A percentile compares a stretch with the other conserved stretches of the same genome.
These are phyloP conservation scores for Syngnathus typhle DNA, from an alignment of 2,113 vertebrate species.

Conservation along the genomic window DNA sequence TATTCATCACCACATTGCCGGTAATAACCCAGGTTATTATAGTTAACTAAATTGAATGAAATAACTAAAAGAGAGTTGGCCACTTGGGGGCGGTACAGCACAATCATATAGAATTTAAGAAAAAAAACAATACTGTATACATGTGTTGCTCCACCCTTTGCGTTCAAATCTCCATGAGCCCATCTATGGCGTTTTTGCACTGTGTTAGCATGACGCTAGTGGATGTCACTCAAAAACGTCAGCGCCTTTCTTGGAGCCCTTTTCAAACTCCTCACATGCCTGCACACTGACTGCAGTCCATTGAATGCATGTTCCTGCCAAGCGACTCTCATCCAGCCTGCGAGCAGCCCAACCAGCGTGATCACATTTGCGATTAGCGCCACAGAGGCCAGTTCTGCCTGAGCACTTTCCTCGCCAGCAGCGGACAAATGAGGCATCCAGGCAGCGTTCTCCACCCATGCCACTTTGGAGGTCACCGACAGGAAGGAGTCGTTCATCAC, in stretches of 20 bases:
- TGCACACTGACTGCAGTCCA: background rate
- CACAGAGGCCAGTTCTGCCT: slow-evolving; percentile 49
- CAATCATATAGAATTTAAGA: too few species aligned
- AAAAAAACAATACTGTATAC: too few species aligned
- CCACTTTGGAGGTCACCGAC: slow-evolving; percentile 63
- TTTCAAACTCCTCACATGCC: background rate
- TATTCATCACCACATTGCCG: slow-evolving; percentile 51
- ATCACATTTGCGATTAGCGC: slow-evolving; percentile 63
- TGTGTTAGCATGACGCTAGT: too few species aligned
- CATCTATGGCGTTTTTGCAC: too few species aligned
- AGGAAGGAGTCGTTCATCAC: slow-evolving; percentile 65
- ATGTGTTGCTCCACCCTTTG: too few species aligned
- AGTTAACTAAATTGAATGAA: too few species aligned
- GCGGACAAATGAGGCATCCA: slow-evolving; percentile 32
- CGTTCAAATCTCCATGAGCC: too few species aligned
- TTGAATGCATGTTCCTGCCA: background rate
- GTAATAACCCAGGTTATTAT: too few species aligned
- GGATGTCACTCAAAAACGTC: too few species aligned
- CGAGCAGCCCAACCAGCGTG: slow-evolving; percentile 45
- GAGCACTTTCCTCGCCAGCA: slow-evolving; percentile 46
- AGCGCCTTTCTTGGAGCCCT: too few species aligned
- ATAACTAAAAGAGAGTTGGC: too few species aligned
- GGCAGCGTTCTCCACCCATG: slow-evolving; percentile 39
- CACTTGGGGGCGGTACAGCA: too few species aligned
- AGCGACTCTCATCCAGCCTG: slow-evolving; percentile 3